A percentile compares a stretch with the other conserved stretches of the same genome.
These are phyloP conservation scores for Tryphoninae sp. DNA, from an alignment of 2,888 invertebrate species.

Conservation along the genomic window DNA sequence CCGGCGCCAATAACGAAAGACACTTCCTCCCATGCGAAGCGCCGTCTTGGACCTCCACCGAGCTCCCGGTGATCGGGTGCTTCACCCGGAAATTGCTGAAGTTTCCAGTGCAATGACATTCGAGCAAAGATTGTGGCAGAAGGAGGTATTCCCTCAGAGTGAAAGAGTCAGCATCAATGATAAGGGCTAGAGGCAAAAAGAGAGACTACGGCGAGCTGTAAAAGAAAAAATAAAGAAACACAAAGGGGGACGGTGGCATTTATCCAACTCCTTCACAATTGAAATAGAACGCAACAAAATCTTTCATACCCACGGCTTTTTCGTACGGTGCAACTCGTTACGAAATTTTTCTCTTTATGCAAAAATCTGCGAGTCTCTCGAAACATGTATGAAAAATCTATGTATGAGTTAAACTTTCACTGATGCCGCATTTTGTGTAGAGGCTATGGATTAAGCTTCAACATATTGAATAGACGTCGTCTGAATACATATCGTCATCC, in stretches of 20 bases:
- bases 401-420: not conserved
- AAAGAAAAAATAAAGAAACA: conserved; percentile 28
- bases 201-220: conserved; percentile 24
- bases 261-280: conserved; percentile 65
- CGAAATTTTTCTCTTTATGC: conserved; percentile 51
- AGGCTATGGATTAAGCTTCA: conserved; percentile 2
- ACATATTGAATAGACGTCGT: conserved; percentile 10
- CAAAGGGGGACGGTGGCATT: conserved; percentile 24
- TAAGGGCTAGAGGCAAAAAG: conserved; percentile 41
- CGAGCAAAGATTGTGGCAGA: not conserved
- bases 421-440: not conserved
- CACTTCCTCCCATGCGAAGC: conserved; percentile 55
- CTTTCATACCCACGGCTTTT: conserved; percentile 1
- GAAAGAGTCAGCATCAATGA: not conserved
- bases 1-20: conserved; percentile 67
- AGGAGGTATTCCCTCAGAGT: conserved; percentile 5
- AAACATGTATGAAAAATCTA: not conserved
- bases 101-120: conserved; percentile 69
- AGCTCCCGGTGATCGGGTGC: conserved; percentile 39
- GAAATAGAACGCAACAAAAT: conserved; percentile 68
- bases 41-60: conserved; percentile 60
- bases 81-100: conserved; percentile 77
- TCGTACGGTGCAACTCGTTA: conserved; percentile 53
- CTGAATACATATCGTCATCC: conserved; percentile 23
- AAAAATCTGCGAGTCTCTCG: not conserved